Percentiles rank a stretch among this genome's conserved stretches.
Conservation (phyloP, 2,797 vertebrate genomes). For the Limosa lapponica region DNA sequence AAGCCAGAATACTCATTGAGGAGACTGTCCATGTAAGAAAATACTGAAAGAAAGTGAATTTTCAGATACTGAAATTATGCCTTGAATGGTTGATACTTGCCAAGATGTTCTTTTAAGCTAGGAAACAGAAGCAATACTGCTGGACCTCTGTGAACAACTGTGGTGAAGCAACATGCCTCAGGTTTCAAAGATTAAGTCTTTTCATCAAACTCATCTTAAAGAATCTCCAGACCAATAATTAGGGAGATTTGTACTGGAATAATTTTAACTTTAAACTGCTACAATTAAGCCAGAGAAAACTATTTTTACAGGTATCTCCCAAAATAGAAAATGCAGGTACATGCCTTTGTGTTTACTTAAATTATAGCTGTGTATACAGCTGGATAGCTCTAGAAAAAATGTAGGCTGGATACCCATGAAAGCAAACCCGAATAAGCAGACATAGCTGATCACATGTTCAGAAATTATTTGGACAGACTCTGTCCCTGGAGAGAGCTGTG, state of each 20-base stretch:
- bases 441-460: neutral
- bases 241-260: neutral
- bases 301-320: neutral
- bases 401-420: neutral
- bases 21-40: neutral
- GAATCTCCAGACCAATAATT: neutral
- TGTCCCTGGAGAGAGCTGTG: neutral
- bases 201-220: neutral
- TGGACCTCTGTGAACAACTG: neutral
- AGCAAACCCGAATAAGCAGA: neutral
- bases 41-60: neutral
- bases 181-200: neutral
- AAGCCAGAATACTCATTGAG: neutral
- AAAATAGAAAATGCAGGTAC: neutral
- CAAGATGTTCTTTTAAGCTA: neutral
- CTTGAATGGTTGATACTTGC: neutral
- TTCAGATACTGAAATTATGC: neutral
- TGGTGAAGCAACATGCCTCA: neutral
- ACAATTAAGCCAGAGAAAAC: neutral
- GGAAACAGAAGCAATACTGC: neutral
- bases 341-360: neutral
- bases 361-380: neutral
- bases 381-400: neutral
- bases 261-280: neutral
- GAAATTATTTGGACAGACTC: neutral